These are phyloP conservation scores for Drosophila merina DNA, from an alignment of 2,888 invertebrate species.

Conservation along the genomic window DNA sequence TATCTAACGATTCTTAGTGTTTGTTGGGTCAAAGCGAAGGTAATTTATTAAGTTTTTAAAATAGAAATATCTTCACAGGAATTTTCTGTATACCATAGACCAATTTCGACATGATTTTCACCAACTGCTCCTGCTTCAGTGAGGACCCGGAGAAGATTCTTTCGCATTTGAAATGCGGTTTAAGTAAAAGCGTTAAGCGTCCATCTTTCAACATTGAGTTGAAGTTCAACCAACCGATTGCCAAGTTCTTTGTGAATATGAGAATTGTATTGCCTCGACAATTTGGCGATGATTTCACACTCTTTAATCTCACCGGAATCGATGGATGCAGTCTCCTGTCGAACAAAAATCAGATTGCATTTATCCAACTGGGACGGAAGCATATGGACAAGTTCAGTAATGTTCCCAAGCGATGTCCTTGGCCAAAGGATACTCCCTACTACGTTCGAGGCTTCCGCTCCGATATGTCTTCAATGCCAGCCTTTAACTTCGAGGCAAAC, in stretches of 20 bases:
- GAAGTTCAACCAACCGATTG: conserved; percentile 39
- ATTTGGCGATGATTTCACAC: conserved; percentile 19
- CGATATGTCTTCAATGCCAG: conserved; percentile 49
- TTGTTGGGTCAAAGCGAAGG: conserved; percentile 17
- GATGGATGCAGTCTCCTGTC: conserved; percentile 56
- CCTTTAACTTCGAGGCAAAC: conserved; percentile 50
- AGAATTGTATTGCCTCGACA: conserved; percentile 41
- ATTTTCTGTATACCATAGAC: conserved; percentile 5
- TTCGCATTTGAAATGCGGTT: conserved; percentile 36
- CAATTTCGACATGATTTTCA: conserved; percentile 48
- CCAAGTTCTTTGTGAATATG: conserved; percentile 42
- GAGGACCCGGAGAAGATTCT: conserved; percentile 37
- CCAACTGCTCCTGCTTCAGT: conserved; percentile 35
- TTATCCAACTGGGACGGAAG: conserved; percentile 44
- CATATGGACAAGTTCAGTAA: conserved; percentile 42
- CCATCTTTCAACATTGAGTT: conserved; percentile 52
- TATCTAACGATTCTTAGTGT: conserved; percentile 1
- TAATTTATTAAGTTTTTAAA: neutral
- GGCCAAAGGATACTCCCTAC: conserved; percentile 38
- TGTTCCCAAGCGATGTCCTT: conserved; percentile 46
- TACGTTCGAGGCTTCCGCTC: conserved; percentile 51
- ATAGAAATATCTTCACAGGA: neutral
- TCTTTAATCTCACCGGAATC: conserved; percentile 47
- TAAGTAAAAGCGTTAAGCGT: conserved; percentile 47
- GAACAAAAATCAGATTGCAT: conserved; percentile 52